Evolutionary conservation across 2,113 vertebrate species (phyloP), one percentile per base, ranked within the genome.

Genomic region (Noturus placidus): DNA sequence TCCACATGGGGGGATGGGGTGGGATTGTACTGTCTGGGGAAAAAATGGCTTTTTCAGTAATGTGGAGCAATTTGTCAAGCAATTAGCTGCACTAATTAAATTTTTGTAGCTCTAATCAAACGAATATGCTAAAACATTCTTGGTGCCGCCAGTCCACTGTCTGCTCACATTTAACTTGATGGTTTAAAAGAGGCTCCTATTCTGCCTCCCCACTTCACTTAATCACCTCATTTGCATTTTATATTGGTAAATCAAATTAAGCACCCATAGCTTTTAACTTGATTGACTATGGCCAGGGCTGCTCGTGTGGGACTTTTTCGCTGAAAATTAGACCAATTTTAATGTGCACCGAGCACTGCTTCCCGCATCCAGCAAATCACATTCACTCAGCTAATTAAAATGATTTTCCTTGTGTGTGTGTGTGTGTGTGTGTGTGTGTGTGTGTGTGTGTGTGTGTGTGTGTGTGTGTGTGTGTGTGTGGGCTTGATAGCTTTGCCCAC

Each of bases 231-330:
- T 99, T 98, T 99, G 97, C 98, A 99, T 99, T 98, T 99, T 99
- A 99, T 99, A 99, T 99, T 99, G 98, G 98, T 99, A 99, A 99
- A 99, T 99, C 98, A 99, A 99, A 99, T 99, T 98, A 99, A 98
- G 97, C 97, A 97, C 96, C 97, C 96, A 92, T 97, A 95, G 98
- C 98, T 99, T 99, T 99, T 99, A 99, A 96, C 96, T 96, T 98
- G 98, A 99, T 99, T 99, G 97, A 98, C 97, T 97, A 96, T 96
- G 96, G 97, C 96, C 97, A 96, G 96, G 96, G 96, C 96, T 96
- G 96, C 94, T 99, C 97, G 96, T 96, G 97, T 96, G 97, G 96
- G 97, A 97, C 96, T 97, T 97, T 97, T 97, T 91, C 95, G 95
- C 96, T 96, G 97, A 98, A 98, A 99, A 99, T 98, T 97, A 98